Conservation (phyloP, 2,113 vertebrate species). For the Vulpes lagopus region DNA sequence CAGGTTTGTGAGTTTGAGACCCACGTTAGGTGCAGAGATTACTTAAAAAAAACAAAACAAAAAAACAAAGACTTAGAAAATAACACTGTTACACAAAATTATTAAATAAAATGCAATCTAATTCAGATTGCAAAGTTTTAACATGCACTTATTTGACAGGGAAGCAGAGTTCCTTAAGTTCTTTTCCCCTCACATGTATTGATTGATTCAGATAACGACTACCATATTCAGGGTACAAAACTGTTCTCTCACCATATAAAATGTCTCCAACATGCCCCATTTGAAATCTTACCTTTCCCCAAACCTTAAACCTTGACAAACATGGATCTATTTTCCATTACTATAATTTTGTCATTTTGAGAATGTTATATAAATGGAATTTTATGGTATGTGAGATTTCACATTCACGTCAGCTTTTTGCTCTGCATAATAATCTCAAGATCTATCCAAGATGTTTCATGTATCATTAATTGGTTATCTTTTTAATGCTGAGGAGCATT, state of each 20-base stretch:
- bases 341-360: background rate
- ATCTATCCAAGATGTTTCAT: background rate
- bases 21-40: too few species aligned
- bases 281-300: background rate
- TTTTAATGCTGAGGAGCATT: background rate
- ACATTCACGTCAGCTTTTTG: background rate
- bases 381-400: background rate
- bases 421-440: background rate
- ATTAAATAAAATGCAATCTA: background rate
- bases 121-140: background rate
- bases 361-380: background rate
- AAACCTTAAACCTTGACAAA: background rate
- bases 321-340: background rate
- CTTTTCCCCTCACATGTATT: background rate
- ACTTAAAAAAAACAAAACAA: too few species aligned
- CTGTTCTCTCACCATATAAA: too few species aligned
- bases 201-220: background rate
- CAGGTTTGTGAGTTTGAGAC: too few species aligned
- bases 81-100: background rate
- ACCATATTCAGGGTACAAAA: background rate
- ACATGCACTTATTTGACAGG: background rate
- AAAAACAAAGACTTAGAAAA: background rate
- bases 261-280: background rate
- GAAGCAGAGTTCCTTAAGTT: background rate
- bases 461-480: background rate